These are phyloP conservation scores for Nycticorax nycticorax DNA, from an alignment of 2,113 vertebrate genomes.

Conservation along the genomic window DNA sequence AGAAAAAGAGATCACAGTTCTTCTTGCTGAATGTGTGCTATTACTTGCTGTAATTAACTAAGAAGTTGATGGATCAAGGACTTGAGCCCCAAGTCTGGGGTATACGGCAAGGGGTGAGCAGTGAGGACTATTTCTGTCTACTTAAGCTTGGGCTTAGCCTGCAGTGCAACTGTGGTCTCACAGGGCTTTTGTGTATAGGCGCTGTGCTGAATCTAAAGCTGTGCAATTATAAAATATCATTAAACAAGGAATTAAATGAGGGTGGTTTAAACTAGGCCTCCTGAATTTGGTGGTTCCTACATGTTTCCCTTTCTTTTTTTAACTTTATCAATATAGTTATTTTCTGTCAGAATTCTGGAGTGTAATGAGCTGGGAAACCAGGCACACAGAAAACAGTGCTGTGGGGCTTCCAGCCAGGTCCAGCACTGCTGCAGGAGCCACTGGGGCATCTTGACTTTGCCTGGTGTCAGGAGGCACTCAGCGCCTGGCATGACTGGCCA, in stretches of 20 bases:
- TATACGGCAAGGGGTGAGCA: background rate
- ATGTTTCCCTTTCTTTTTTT: background rate
- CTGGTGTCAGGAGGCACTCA: slow-evolving; percentile 32
- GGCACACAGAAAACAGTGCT: background rate
- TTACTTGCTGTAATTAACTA: background rate
- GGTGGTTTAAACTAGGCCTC: background rate
- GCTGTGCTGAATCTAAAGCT: background rate
- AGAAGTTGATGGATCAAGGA: background rate
- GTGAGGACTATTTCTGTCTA: background rate
- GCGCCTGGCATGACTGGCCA: background rate
- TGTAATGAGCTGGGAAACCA: slow-evolving; percentile 5
- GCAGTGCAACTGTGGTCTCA: background rate
- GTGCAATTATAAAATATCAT: background rate
- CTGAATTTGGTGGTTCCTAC: fast-evolving
- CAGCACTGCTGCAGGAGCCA: background rate
- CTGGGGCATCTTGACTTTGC: background rate
- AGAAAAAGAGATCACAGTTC: background rate
- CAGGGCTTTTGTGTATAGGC: background rate
- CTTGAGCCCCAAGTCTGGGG: background rate
- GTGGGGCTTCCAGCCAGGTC: slow-evolving; percentile 17
- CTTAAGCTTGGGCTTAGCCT: background rate
- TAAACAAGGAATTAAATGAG: background rate
- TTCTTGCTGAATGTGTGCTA: background rate
- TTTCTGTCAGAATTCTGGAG: background rate
- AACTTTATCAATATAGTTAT: background rate